Percentiles rank a stretch among this genome's conserved stretches.
phyloP scores from a whole-genome alignment of 2,113 vertebrate genomes.

The Chamaetylas fuelleborni region DNA sequence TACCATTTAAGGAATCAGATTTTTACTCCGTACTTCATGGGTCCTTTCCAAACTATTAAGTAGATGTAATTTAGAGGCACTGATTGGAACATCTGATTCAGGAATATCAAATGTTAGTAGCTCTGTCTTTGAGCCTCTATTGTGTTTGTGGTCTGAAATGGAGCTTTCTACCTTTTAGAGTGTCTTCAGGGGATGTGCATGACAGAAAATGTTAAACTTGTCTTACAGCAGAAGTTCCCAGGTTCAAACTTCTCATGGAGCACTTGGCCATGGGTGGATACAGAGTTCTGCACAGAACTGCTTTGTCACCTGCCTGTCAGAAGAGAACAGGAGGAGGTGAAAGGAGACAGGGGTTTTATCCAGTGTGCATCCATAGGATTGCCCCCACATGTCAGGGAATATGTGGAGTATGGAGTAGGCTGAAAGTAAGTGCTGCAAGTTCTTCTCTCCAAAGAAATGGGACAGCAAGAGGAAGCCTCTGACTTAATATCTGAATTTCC shows the following conservation, averaged over 20 bases:
- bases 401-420: background rate
- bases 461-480: background rate
- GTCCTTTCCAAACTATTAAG: slow-evolving; percentile 52
- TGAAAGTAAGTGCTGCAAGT: background rate
- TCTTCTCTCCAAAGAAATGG: background rate
- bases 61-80: slow-evolving; percentile 18
- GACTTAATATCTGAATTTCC: background rate
- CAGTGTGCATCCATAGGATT: background rate
- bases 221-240: background rate
- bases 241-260: background rate
- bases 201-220: background rate
- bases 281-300: background rate
- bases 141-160: background rate
- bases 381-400: background rate
- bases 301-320: background rate
- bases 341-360: background rate
- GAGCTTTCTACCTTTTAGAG: background rate
- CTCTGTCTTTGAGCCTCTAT: background rate
- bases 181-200: background rate
- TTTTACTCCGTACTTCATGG: slow-evolving; percentile 36
- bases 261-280: background rate
- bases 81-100: slow-evolving; percentile 10
- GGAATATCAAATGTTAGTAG: background rate
- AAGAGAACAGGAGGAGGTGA: background rate
- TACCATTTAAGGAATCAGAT: slow-evolving; percentile 51